Evolutionary conservation across 2,888 invertebrate species (phyloP).

Genomic region (Caenorhabditis virilis): DNA sequence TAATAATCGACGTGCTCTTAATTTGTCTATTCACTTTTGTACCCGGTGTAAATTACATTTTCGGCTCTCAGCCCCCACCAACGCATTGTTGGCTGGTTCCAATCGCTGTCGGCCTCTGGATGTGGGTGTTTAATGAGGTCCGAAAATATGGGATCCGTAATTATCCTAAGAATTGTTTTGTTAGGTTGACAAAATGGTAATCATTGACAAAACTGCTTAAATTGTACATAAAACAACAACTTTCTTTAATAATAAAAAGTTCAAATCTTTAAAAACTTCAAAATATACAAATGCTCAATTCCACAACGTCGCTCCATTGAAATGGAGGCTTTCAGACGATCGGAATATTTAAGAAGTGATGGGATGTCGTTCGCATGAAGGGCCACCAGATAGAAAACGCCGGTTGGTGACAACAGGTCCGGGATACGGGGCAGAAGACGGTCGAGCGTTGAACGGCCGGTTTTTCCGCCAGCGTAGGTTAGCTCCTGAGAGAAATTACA

Average conservation of each 20-base stretch:
- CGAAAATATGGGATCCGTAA: constrained; percentile 51
- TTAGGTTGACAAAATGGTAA: constrained; percentile 53
- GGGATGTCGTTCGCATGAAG: constrained; percentile 85
- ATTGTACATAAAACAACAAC: too few relatives aligned
- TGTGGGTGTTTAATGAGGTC: constrained; percentile 55
- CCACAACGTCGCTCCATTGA: constrained; percentile 80
- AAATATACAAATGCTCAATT: constrained; percentile 84
- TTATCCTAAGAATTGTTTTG: constrained; percentile 35
- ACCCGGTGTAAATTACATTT: constrained; percentile 50
- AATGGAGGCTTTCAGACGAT: constrained; percentile 20
- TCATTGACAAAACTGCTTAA: too few relatives aligned
- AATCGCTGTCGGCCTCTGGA: constrained; percentile 47
- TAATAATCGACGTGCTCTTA: constrained; percentile 51
- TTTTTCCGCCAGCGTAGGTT: constrained; percentile 73
- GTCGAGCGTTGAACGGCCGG: constrained; percentile 76
- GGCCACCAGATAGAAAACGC: constrained; percentile 85
- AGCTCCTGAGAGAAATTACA: too few relatives aligned
- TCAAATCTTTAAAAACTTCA: constrained; percentile 74
- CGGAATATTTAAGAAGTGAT: constrained; percentile 54
- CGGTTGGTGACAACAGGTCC: constrained; percentile 69
- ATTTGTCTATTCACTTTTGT: constrained; percentile 54
- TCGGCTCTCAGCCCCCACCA: constrained; percentile 55
- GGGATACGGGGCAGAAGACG: constrained; percentile 74
- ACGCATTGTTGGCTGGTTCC: constrained; percentile 52
- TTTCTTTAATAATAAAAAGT: background rate